Evolutionary conservation across 2,797 vertebrate species (phyloP).

Genomic region (Pseudochirops corinnae): DNA sequence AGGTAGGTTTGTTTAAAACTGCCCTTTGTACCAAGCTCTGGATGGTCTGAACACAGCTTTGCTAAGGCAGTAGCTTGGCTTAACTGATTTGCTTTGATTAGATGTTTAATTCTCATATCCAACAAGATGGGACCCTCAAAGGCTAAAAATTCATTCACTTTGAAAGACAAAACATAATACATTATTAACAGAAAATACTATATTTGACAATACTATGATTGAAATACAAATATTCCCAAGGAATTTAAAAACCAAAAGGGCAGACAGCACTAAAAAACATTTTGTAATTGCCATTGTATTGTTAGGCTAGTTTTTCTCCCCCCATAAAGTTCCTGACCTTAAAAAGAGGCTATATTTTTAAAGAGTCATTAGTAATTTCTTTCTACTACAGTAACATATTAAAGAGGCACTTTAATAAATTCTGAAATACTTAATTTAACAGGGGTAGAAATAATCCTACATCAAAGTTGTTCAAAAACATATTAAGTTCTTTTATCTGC

Average conservation of each 20-base stretch:
- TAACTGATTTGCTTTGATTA: constrained; percentile 93
- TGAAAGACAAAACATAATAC: constrained; percentile 80
- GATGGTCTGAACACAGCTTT: constrained; percentile 91
- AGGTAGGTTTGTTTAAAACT: constrained; percentile 96
- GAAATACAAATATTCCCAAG: constrained; percentile 64
- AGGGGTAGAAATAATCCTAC: constrained; percentile 52
- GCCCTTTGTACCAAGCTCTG: constrained; percentile 89
- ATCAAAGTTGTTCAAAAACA: constrained; percentile 54
- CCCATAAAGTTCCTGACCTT: constrained; percentile 40
- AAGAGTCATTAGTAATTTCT: constrained; percentile 40
- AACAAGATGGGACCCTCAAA: constrained; percentile 92
- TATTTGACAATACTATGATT: constrained; percentile 65
- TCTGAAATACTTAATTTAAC: constrained; percentile 32
- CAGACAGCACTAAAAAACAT: neutral
- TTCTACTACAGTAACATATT: constrained; percentile 30
- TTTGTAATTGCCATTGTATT: neutral
- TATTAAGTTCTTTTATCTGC: constrained; percentile 36
- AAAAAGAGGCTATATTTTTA: constrained; percentile 39
- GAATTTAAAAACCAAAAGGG: constrained; percentile 46
- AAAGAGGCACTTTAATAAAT: neutral
- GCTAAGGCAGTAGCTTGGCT: constrained; percentile 91
- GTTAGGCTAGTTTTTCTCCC: neutral
- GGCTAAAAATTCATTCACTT: constrained; percentile 92
- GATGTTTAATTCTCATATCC: constrained; percentile 95
- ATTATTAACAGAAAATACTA: constrained; percentile 69